Conservation (phyloP, 2,888 invertebrate species). For the Phasia obesa region DNA sequence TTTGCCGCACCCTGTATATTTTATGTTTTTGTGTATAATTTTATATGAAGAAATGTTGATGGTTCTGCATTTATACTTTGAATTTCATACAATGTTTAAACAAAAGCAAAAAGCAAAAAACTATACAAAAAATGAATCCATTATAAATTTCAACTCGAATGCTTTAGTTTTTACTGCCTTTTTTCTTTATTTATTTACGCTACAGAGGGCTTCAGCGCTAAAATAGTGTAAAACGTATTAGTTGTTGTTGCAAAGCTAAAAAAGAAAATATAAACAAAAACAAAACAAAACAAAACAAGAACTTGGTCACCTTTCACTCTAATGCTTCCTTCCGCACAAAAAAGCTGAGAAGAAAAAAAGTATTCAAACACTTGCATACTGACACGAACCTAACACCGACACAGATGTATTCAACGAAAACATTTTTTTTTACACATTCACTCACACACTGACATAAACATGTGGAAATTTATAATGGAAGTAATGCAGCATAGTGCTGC, state of each 20-base stretch:
- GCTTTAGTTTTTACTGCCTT: constrained; percentile 56
- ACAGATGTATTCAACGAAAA: constrained; percentile 10
- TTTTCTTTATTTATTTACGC: constrained; percentile 51
- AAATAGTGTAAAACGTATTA: constrained; percentile 51
- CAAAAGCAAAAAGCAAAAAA: constrained; percentile 1
- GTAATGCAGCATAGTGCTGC: constrained; percentile 60
- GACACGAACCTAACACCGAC: constrained; percentile 25
- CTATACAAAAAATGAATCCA: constrained; percentile 57
- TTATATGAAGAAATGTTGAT: constrained; percentile 42
- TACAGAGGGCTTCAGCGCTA: constrained; percentile 45
- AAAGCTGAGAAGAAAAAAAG: constrained; percentile 41
- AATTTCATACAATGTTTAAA: constrained; percentile 55
- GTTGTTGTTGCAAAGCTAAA: constrained; percentile 15
- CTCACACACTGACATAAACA: constrained; percentile 2
- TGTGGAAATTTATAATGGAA: constrained; percentile 54
- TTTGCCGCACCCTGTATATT: constrained; percentile 11
- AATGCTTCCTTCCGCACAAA: constrained; percentile 65
- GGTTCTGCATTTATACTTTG: constrained; percentile 50
- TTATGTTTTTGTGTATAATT: not conserved
- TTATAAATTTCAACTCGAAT: constrained; percentile 71
- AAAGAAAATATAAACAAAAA: too few species aligned
- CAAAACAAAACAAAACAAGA: constrained; percentile 42
- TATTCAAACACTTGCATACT: constrained; percentile 19
- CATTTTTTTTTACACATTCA: constrained; percentile 23
- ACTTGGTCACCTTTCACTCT: constrained; percentile 71